A percentile compares a stretch with the other conserved stretches of the same genome.
Conservation (phyloP, 2,888 invertebrate genomes). For the Syrista parreyssii region DNA sequence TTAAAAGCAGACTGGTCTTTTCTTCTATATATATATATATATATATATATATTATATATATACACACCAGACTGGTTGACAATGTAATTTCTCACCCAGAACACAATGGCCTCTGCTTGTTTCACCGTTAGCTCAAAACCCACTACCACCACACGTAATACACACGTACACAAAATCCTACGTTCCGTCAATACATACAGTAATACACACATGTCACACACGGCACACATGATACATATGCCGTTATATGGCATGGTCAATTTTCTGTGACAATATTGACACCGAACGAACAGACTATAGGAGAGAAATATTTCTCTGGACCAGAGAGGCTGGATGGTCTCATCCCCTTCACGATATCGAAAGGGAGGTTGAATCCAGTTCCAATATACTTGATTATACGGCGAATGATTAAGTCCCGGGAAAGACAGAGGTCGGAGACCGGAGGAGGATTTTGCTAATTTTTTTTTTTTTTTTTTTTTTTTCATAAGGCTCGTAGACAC, state of each 20-base stretch:
- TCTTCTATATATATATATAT: neutral
- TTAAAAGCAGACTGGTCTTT: neutral
- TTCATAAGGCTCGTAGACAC: neutral
- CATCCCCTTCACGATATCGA: neutral
- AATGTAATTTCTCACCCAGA: neutral
- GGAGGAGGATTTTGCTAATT: neutral
- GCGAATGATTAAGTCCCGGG: constrained; percentile 19
- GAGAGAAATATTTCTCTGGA: constrained; percentile 39
- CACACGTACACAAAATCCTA: neutral
- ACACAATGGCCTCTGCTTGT: neutral
- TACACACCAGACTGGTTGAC: neutral
- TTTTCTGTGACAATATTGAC: constrained; percentile 53
- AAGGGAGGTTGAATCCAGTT: neutral
- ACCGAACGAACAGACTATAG: constrained; percentile 16
- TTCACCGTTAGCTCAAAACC: constrained; percentile 22
- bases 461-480: neutral
- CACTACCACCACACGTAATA: neutral
- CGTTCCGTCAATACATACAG: constrained; percentile 7
- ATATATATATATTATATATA: constrained; percentile 9
- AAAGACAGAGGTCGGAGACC: neutral
- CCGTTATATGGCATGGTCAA: constrained; percentile 37
- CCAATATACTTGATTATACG: constrained; percentile 35
- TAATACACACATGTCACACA: neutral
- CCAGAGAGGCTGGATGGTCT: neutral
- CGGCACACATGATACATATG: neutral